These are phyloP conservation scores for Pissodes strobi DNA, from an alignment of 1,140 invertebrate genomes.

Conservation along the genomic window DNA sequence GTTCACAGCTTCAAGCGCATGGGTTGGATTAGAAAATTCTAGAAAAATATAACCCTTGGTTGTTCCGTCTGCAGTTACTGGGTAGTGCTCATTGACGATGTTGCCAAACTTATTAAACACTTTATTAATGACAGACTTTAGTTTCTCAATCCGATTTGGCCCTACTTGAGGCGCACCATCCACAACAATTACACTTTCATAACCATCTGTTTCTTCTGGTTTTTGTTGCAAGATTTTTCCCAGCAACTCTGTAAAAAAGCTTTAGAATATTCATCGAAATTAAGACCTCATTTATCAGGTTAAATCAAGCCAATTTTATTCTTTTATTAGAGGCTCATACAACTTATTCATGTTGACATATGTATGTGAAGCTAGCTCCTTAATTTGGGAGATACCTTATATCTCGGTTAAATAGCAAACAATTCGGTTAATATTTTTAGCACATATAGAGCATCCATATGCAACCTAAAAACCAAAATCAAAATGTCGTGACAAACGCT, in stretches of 20 bases:
- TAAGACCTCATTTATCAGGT: not conserved
- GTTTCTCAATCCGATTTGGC: conserved; percentile 87
- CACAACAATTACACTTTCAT: conserved; percentile 94
- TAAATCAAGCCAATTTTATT: too few species aligned
- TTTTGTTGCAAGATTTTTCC: conserved; percentile 84
- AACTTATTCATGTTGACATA: too few species aligned
- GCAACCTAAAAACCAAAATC: too few species aligned
- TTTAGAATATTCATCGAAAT: not conserved
- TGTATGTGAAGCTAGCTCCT: too few species aligned
- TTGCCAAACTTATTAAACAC: conserved; percentile 90
- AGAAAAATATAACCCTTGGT: conserved; percentile 96
- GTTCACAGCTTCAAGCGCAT: conserved; percentile 86
- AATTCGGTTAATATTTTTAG: too few species aligned
- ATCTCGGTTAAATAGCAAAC: too few species aligned
- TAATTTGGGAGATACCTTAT: too few species aligned
- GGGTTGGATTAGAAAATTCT: conserved; percentile 81
- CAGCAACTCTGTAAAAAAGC: conserved; percentile 78
- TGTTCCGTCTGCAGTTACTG: conserved; percentile 77
- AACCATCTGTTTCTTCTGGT: conserved; percentile 92
- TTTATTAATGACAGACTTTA: conserved; percentile 91
- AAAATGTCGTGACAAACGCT: too few species aligned
- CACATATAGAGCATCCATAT: too few species aligned
- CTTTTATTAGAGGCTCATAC: too few species aligned
- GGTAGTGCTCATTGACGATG: conserved; percentile 90
- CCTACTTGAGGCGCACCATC: conserved; percentile 96